phyloP scores from a whole-genome alignment of 2,113 vertebrate species.

The Tenrec ecaudatus region DNA sequence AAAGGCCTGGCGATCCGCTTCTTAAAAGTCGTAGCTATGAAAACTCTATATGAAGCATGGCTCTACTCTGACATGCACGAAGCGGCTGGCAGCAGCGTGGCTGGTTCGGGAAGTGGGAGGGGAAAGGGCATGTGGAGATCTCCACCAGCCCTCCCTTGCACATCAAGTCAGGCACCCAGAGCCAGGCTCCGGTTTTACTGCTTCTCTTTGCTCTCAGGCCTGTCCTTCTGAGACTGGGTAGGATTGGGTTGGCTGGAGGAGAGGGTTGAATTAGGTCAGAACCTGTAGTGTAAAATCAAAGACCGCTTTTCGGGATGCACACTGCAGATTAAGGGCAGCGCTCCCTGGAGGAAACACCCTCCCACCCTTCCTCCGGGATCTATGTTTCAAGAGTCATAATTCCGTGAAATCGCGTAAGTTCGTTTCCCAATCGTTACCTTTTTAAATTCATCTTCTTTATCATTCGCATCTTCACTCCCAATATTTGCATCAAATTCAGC shows the following conservation, averaged over 20 bases:
- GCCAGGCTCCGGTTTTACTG: not conserved
- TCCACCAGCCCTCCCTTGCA: too few relatives aligned
- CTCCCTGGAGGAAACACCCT: not conserved
- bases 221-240: not conserved
- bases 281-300: not conserved
- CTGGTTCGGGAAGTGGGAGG: too few relatives aligned
- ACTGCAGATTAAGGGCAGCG: not conserved
- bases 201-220: not conserved
- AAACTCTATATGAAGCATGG: not conserved
- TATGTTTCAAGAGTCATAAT: not conserved
- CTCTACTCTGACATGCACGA: not conserved
- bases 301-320: not conserved
- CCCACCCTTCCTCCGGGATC: not conserved
- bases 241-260: not conserved
- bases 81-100: not conserved
- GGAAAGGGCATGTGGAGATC: too few relatives aligned
- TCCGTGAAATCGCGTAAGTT: not conserved
- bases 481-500: not conserved
- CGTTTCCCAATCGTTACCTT: constrained; percentile 84
- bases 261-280: not conserved
- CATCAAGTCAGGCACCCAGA: too few relatives aligned
- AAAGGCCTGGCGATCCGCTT: not conserved
- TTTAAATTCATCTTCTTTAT: constrained; percentile 89
- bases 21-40: not conserved
- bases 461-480: constrained; percentile 67